phyloP scores from a whole-genome alignment of 2,113 vertebrate genomes.

The Malurus alboscapulatus region DNA sequence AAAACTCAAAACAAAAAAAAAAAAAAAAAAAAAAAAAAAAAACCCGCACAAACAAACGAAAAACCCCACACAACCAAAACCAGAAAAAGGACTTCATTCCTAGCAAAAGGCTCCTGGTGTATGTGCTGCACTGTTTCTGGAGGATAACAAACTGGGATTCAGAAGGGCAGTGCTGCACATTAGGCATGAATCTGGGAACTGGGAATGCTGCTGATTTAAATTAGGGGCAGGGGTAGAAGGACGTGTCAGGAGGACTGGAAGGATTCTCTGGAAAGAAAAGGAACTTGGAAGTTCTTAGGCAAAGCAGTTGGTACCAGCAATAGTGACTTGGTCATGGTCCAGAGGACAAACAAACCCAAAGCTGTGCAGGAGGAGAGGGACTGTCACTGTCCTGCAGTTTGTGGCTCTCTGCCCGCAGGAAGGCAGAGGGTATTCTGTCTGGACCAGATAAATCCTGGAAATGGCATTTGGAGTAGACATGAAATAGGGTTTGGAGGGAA shows the following conservation, averaged over 20 bases:
- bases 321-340: background rate
- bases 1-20: background rate
- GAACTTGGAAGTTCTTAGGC: background rate
- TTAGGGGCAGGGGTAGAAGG: background rate
- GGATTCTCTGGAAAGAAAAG: background rate
- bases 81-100: background rate
- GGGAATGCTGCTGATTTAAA: background rate
- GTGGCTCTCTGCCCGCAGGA: background rate
- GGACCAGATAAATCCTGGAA: background rate
- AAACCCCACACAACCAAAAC: background rate
- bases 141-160: background rate
- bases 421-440: background rate
- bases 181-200: background rate
- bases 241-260: background rate
- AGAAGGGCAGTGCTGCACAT: background rate
- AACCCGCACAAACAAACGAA: background rate
- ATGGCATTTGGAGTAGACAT: background rate
- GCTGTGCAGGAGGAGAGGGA: background rate
- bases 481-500: background rate
- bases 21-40: background rate
- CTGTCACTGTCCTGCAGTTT: background rate
- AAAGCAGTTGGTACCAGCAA: background rate
- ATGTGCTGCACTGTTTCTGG: background rate
- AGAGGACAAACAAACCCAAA: background rate
- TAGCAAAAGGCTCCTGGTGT: background rate